Evolutionary conservation across 2,113 vertebrate genomes (phyloP), one percentile per base, ranked within the genome.

Genomic region (Chaenogobius annularis): DNA sequence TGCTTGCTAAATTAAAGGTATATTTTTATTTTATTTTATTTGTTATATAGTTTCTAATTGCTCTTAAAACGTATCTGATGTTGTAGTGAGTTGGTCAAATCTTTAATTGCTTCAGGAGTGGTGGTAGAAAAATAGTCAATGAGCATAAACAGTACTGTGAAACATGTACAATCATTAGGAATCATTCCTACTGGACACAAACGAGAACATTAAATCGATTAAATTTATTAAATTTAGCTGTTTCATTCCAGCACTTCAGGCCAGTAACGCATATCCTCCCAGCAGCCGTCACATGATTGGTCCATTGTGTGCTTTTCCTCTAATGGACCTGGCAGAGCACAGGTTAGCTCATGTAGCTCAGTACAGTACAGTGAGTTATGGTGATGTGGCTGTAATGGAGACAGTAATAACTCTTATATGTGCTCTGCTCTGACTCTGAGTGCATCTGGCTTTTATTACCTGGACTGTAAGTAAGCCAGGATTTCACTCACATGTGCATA

Each of bases 331-430:
- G 19, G 2, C 50, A 20, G 19, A 2, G 19, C 50, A 54, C 50
- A 50, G 47, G 47, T 50, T 50, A 46, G 44, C 44, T 46, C 44
- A 46, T 46, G 44, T 14, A 46, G 44, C 37, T 40, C 37, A 40
- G 6, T 7, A 19, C 47, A 19, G 47, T 6, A 6, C 15, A 10
- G 50, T 54, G 73, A 79, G 63, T 81, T 77, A 79, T 62, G 73
- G 73, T 79, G 75, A 74, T 79, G 75, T 31, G 58, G 56, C 59
- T 10, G 69, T 81, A 76, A 81, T 84, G 79, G 76, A 74, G 73
- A 79, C 64, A 52, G 54, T 72, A 71, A 79, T 74, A 79, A 76
- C 59, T 69, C 70, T 70, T 70, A 58, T 69, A 82, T 77, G 62
- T 59, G 70, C 54, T 19, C 22, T 65, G 11, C 2, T 66, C 58